A percentile compares a stretch with the other conserved stretches of the same genome.
Conservation (phyloP, 2,113 vertebrate species). For the Takifugu flavidus region DNA sequence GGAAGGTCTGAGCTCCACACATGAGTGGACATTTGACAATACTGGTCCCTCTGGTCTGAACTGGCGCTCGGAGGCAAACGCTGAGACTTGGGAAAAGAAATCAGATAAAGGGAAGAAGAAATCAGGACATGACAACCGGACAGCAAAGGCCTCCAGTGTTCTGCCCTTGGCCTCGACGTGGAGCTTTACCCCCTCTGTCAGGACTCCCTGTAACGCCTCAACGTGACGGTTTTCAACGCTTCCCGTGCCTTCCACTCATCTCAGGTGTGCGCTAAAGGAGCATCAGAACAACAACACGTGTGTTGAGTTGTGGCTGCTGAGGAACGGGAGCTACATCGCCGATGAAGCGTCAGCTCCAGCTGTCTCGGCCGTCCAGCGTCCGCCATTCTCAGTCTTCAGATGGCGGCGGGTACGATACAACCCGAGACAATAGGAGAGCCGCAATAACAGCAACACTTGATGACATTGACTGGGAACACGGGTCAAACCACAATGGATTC, state of each 20-base stretch:
- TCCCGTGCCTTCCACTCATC: too few relatives aligned
- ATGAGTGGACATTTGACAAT: slow-evolving; percentile 50
- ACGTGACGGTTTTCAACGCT: too few relatives aligned
- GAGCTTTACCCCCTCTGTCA: too few relatives aligned
- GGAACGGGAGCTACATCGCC: slow-evolving; percentile 43
- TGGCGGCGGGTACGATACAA: too few relatives aligned
- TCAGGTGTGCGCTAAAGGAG: too few relatives aligned
- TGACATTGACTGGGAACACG: slow-evolving; percentile 47
- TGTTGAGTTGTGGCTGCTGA: slow-evolving; percentile 3
- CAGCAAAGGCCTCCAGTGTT: too few relatives aligned
- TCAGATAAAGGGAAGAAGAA: too few relatives aligned
- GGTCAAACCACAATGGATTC: slow-evolving; percentile 64
- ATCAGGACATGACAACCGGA: too few relatives aligned
- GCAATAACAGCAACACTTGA: slow-evolving; percentile 15
- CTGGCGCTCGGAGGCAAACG: slow-evolving; percentile 14
- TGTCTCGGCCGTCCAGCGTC: slow-evolving; percentile 30
- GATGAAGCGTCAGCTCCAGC: slow-evolving; percentile 34
- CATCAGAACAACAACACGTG: too few relatives aligned
- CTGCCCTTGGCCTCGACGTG: too few relatives aligned
- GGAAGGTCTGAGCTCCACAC: slow-evolving; percentile 33
- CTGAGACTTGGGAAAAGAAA: background rate
- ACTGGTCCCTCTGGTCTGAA: slow-evolving; percentile 33
- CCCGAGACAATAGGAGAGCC: too few relatives aligned
- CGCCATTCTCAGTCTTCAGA: slow-evolving; percentile 2
- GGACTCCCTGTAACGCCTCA: too few relatives aligned